These are phyloP conservation scores for Clarias pachynema DNA, from an alignment of 2,797 vertebrate genomes.

Conservation along the genomic window DNA sequence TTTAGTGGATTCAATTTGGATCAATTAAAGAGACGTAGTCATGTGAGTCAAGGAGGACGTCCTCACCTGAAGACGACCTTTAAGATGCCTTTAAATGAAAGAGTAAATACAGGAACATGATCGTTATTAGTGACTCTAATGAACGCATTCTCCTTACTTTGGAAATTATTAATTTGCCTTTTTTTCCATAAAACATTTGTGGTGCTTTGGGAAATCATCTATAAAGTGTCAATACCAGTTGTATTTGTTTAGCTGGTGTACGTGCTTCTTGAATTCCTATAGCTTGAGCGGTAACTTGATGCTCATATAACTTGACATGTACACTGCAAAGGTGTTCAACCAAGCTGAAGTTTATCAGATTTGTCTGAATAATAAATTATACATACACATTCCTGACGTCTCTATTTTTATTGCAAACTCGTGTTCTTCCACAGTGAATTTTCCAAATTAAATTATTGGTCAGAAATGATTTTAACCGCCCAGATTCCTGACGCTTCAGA, in stretches of 20 bases:
- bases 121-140: neutral
- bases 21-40: neutral
- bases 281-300: neutral
- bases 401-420: constrained; percentile 14
- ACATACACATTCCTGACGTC: neutral
- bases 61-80: constrained; percentile 5
- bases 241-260: neutral
- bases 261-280: neutral
- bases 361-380: neutral
- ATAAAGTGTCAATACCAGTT: neutral
- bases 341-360: neutral
- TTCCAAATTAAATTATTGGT: neutral
- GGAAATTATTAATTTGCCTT: neutral
- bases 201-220: neutral
- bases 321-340: neutral
- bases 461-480: neutral
- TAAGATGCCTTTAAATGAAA: no score
- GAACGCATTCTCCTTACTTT: neutral
- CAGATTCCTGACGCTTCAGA: neutral
- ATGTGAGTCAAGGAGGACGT: neutral
- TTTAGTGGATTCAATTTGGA: neutral
- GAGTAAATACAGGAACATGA: neutral
- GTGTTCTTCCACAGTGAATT: neutral
- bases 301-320: neutral
- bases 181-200: neutral